These are phyloP conservation scores for Ia io DNA, from an alignment of 2,113 vertebrate genomes.

Conservation along the genomic window DNA sequence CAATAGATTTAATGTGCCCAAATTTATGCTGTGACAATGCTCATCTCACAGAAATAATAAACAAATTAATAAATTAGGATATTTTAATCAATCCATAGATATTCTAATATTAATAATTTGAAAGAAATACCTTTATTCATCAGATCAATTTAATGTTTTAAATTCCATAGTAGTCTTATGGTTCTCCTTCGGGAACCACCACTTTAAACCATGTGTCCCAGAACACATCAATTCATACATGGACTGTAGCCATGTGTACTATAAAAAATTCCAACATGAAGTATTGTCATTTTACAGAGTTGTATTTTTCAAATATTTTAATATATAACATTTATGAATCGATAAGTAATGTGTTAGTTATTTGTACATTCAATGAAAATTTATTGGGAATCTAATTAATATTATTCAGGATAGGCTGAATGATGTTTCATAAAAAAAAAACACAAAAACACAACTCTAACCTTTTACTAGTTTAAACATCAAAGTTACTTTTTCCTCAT, in stretches of 20 bases:
- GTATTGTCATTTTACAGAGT: background rate
- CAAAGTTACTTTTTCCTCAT: background rate
- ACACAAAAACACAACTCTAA: background rate
- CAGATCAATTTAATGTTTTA: background rate
- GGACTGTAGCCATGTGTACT: background rate
- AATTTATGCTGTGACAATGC: background rate
- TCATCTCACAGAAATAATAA: background rate
- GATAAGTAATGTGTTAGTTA: background rate
- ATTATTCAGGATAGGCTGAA: background rate
- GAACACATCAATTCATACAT: background rate
- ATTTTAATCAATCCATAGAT: background rate
- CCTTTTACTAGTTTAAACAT: background rate
- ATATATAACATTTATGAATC: background rate
- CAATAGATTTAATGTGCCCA: background rate
- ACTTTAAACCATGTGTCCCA: background rate
- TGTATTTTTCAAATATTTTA: background rate
- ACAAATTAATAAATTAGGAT: background rate
- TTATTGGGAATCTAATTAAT: background rate
- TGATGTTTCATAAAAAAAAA: background rate
- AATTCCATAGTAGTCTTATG: background rate
- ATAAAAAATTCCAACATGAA: background rate
- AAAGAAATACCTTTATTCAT: background rate
- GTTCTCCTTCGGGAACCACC: background rate
- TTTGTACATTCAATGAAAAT: background rate
- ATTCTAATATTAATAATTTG: background rate